A percentile compares a stretch with the other conserved stretches of the same genome.
Evolutionary conservation across 2,797 vertebrate genomes (phyloP).

Genomic region (Micromesistius poutassou): DNA sequence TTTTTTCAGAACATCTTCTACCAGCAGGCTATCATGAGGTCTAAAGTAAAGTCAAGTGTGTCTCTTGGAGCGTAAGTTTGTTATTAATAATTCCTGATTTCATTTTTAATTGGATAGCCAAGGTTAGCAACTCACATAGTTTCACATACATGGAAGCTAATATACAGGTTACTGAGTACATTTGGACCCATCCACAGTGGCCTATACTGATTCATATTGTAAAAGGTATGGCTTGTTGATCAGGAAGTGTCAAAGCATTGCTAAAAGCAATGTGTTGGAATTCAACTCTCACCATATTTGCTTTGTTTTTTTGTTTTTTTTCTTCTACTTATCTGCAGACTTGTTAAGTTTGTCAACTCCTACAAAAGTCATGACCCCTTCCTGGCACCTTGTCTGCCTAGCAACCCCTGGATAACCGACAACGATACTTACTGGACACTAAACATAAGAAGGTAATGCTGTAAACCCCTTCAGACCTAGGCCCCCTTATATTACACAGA

Average conservation of each 20-base stretch:
- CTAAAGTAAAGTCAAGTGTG: conserved; percentile 92
- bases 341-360: conserved; percentile 85
- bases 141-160: neutral
- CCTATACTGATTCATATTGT: neutral
- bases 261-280: neutral
- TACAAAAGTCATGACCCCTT: conserved; percentile 87
- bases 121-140: neutral
- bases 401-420: conserved; percentile 92
- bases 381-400: conserved; percentile 86
- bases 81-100: neutral
- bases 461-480: neutral
- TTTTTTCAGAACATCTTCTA: conserved; percentile 85
- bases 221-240: neutral
- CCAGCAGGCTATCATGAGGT: conserved; percentile 87
- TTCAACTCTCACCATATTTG: neutral
- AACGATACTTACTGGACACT: conserved; percentile 85
- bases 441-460: conserved; percentile 83
- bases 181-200: neutral
- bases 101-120: neutral
- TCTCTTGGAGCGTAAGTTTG: conserved; percentile 90
- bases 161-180: neutral
- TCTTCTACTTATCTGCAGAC: conserved; percentile 59
- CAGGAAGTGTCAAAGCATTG: too few species aligned
- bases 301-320: neutral
- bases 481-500: neutral